Evolutionary conservation across 2,797 vertebrate genomes (phyloP).

Genomic region (Myotis myotis): DNA sequence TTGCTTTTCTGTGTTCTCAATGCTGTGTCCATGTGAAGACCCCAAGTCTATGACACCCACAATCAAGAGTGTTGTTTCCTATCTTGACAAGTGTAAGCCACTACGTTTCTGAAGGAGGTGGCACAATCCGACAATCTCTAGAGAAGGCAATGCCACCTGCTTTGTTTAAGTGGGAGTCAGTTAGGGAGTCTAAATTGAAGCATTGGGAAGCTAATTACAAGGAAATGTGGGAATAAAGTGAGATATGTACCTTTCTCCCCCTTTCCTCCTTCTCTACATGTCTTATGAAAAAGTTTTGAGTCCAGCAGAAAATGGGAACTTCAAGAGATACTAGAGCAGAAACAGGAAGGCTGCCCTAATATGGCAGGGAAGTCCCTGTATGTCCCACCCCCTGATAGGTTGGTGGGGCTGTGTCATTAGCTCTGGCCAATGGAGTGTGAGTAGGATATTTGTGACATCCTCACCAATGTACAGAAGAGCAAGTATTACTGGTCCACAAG

Average conservation of each 20-base stretch:
- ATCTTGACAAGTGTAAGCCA: not conserved
- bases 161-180: not conserved
- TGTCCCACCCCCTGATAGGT: not conserved
- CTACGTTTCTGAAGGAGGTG: not conserved
- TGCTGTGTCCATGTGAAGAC: not conserved
- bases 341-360: not conserved
- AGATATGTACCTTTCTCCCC: not conserved
- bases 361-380: not conserved
- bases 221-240: not conserved
- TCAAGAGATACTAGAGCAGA: not conserved
- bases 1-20: not conserved
- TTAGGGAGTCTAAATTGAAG: not conserved
- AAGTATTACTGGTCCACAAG: not conserved
- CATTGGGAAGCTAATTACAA: not conserved
- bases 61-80: not conserved
- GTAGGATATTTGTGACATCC: not conserved
- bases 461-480: not conserved
- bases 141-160: not conserved
- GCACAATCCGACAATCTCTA: not conserved
- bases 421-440: not conserved
- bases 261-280: not conserved
- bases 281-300: not conserved
- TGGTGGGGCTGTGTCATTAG: not conserved
- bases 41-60: not conserved
- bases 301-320: conserved; percentile 24